Evolutionary conservation across 2,113 vertebrate species (phyloP).

Genomic region (Marmota flaviventris): DNA sequence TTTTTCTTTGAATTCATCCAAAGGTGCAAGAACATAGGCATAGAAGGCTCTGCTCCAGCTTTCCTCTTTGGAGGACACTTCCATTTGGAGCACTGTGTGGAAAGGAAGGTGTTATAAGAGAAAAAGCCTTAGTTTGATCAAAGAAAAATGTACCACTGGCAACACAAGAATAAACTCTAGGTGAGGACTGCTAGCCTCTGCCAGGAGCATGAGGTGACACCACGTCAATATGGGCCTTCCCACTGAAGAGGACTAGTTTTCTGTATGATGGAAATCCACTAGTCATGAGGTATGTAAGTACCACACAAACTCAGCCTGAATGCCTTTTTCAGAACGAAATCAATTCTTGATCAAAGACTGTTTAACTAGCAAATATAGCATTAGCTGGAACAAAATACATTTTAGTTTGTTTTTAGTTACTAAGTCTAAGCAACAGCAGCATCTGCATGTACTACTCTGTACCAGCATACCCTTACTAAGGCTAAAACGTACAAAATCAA

Average conservation of each 20-base stretch:
- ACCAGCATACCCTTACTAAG: background rate
- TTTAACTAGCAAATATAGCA: background rate
- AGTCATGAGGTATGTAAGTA: background rate
- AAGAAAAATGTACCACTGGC: background rate
- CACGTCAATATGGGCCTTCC: fast-evolving
- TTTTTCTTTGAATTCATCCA: background rate
- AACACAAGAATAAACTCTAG: background rate
- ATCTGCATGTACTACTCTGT: background rate
- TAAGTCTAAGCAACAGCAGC: background rate
- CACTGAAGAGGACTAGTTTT: background rate
- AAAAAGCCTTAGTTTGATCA: background rate
- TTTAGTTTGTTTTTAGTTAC: background rate
- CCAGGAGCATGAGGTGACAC: background rate
- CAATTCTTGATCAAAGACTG: background rate
- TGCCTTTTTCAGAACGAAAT: slow-evolving; percentile 1
- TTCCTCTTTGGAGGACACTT: background rate
- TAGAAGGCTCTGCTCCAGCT: background rate
- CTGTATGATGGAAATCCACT: background rate
- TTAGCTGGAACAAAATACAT: background rate
- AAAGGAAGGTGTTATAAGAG: background rate
- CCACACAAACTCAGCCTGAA: background rate
- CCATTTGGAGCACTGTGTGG: background rate
- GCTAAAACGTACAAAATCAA: background rate
- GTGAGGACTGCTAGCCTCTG: background rate
- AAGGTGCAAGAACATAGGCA: background rate